Conservation (phyloP, 2,113 vertebrate species). For the Leucosticte australis region DNA sequence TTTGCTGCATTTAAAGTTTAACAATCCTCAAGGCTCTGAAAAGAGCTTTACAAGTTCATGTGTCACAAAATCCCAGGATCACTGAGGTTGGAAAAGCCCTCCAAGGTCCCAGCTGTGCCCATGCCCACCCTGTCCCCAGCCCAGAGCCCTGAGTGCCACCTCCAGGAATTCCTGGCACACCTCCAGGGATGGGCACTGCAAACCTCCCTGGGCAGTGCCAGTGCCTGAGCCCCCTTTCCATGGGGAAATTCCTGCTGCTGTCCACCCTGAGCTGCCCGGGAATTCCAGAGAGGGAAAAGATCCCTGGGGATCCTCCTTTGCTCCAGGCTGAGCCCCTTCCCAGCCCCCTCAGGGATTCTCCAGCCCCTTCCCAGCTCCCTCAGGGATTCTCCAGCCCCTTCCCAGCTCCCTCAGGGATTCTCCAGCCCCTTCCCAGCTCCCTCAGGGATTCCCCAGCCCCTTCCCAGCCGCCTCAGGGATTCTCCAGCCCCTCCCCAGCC, state of each 20-base stretch:
- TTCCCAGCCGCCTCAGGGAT: not conserved
- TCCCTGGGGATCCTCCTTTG: not conserved
- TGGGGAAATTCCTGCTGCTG: not conserved
- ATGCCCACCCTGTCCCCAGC: not conserved
- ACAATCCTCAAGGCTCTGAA: not conserved
- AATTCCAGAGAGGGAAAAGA: not conserved
- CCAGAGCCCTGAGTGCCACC: not conserved
- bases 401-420: not conserved
- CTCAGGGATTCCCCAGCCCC: not conserved
- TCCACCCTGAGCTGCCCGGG: not conserved
- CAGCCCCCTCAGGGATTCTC: not conserved
- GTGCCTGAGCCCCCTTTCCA: not conserved
- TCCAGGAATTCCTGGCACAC: not conserved
- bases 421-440: not conserved
- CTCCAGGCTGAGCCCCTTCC: not conserved
- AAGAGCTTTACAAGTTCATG: not conserved
- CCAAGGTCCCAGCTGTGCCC: not conserved
- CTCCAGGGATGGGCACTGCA: not conserved
- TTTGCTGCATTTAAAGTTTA: not conserved
- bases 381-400: fast-evolving
- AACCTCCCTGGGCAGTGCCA: not conserved
- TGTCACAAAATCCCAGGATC: not conserved
- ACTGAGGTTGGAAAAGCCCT: fast-evolving
- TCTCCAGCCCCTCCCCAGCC: not conserved
- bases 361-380: not conserved